Evolutionary conservation across 23 tunicate species (phyloP).

Genomic region (Halocynthia aurantium): DNA sequence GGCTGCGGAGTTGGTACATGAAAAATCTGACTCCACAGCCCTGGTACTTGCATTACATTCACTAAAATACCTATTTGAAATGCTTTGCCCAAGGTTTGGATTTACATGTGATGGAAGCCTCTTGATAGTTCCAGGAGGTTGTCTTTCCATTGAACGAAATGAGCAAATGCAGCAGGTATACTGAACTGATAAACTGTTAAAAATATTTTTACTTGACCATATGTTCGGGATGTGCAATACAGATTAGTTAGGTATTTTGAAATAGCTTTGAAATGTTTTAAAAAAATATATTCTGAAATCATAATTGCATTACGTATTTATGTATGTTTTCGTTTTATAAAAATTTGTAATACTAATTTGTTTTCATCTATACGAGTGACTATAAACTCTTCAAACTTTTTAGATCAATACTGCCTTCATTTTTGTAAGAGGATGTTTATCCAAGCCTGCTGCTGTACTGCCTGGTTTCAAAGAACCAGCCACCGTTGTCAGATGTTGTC

Average conservation of each 20-base stretch:
- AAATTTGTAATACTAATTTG: neutral
- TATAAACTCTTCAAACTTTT: neutral
- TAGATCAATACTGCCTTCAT: slow-evolving; percentile 69
- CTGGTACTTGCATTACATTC: too few species aligned
- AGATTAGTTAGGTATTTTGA: too few species aligned
- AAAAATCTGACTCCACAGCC: too few species aligned
- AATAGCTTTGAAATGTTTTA: too few species aligned
- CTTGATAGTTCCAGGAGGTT: slow-evolving; percentile 70
- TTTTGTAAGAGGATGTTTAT: slow-evolving; percentile 40
- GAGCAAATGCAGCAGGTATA: slow-evolving; percentile 17
- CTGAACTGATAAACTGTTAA: too few species aligned
- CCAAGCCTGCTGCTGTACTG: slow-evolving; percentile 58
- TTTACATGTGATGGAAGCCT: slow-evolving; percentile 71
- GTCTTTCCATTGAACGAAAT: slow-evolving; percentile 26
- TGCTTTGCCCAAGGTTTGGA: slow-evolving; percentile 35
- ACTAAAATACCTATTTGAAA: neutral
- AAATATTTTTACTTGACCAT: too few species aligned
- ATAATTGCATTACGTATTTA: too few species aligned
- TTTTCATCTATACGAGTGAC: neutral
- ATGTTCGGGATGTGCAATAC: too few species aligned
- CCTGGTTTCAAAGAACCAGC: slow-evolving; percentile 75
- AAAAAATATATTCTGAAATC: too few species aligned
- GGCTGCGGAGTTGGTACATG: too few species aligned
- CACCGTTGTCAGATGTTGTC: slow-evolving; percentile 68
- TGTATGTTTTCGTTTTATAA: too few species aligned